Conservation (phyloP, 2,888 invertebrate genomes). For the Galerucella nymphaeae region DNA sequence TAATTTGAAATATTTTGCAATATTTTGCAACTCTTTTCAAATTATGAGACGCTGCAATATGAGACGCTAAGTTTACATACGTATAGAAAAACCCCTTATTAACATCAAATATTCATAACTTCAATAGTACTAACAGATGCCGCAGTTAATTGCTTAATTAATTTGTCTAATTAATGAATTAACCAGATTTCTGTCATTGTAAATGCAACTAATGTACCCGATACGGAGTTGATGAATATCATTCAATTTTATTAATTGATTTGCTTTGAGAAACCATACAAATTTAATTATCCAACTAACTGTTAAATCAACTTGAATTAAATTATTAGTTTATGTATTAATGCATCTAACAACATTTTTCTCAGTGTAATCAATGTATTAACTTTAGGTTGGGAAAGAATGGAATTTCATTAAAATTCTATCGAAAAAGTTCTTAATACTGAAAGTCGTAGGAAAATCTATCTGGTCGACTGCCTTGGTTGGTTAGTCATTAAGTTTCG, state of each 20-base stretch:
- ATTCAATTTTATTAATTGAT: not conserved
- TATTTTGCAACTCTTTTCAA: too few relatives aligned
- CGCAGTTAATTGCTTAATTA: not conserved
- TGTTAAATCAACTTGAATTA: not conserved
- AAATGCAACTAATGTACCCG: not conserved
- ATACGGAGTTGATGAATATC: not conserved
- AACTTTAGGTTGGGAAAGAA: not conserved
- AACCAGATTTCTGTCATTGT: slow-evolving; percentile 7
- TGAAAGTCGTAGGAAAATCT: slow-evolving; percentile 1
- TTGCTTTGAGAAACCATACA: not conserved
- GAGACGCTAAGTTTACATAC: too few relatives aligned
- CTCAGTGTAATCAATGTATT: not conserved
- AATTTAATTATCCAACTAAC: slow-evolving; percentile 3
- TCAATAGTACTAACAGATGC: not conserved
- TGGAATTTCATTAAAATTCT: slow-evolving; percentile 1
- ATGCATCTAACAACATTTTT: too few relatives aligned
- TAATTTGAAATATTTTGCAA: too few relatives aligned
- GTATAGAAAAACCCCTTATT: too few relatives aligned
- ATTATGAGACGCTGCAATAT: too few relatives aligned
- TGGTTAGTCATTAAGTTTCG: slow-evolving; percentile 40
- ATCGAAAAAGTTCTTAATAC: slow-evolving; percentile 4
- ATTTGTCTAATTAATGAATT: not conserved
- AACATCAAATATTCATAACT: not conserved
- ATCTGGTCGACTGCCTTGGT: slow-evolving; percentile 29
- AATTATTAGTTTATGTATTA: not conserved